phyloP scores from a whole-genome alignment of 2,888 invertebrate species.

The Chymomyza fuscimana region DNA sequence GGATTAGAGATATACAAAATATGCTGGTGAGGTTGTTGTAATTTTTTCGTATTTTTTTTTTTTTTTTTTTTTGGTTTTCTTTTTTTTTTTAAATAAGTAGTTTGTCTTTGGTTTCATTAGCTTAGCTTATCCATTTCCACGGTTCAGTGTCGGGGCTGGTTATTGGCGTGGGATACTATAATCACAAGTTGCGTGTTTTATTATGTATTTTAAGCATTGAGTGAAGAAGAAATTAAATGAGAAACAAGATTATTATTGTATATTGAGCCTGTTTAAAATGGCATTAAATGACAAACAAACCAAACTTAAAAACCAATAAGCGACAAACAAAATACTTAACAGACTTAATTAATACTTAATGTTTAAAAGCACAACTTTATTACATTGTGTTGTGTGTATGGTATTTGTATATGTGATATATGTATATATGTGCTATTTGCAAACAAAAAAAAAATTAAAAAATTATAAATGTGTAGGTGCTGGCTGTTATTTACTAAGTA shows the following conservation, averaged over 20 bases:
- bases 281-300: constrained; percentile 4
- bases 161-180: constrained; percentile 92
- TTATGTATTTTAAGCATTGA: constrained; percentile 15
- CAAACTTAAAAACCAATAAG: constrained; percentile 5
- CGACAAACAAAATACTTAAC: background rate
- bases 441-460: background rate
- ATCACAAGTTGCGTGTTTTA: constrained; percentile 51
- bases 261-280: constrained; percentile 27
- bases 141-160: constrained; percentile 93
- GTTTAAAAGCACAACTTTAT: background rate
- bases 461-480: background rate
- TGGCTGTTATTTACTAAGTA: constrained; percentile 23
- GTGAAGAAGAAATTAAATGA: constrained; percentile 49
- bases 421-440: background rate
- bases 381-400: background rate
- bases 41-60: background rate
- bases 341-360: background rate
- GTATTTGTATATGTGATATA: no score
- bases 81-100: background rate
- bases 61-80: constrained; percentile 20
- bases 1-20: constrained; percentile 13
- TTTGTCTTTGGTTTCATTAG: constrained; percentile 12
- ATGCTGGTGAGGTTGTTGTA: background rate
- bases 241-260: constrained; percentile 33
- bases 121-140: constrained; percentile 89